These are phyloP conservation scores for Ceratosolen fusciceps DNA, from an alignment of 1,140 invertebrate species.

Conservation along the genomic window DNA sequence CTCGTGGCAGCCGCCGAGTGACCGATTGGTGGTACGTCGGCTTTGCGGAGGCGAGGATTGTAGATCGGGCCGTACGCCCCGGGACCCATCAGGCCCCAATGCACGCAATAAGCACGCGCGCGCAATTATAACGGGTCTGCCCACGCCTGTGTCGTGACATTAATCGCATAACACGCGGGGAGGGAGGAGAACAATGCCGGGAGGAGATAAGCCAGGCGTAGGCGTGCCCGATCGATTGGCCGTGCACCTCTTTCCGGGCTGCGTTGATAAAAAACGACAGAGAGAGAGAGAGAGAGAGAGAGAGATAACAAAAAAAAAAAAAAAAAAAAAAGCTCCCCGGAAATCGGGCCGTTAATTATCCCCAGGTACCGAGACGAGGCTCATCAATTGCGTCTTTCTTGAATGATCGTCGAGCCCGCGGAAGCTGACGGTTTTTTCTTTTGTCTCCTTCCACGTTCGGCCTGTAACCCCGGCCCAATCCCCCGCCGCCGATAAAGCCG, in stretches of 20 bases:
- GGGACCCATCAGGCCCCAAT: conserved; percentile 51
- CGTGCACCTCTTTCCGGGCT: not conserved
- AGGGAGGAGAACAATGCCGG: not conserved
- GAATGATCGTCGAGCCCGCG: not conserved
- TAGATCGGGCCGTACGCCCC: not conserved
- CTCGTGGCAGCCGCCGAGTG: too few relatives aligned
- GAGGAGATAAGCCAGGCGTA: not conserved
- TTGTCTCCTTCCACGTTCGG: too few relatives aligned
- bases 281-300: too few relatives aligned
- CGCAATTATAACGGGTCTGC: conserved; percentile 49
- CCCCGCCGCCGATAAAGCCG: too few relatives aligned
- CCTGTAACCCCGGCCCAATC: too few relatives aligned
- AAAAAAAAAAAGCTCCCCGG: not conserved
- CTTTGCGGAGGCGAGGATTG: not conserved
- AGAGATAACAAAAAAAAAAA: too few relatives aligned
- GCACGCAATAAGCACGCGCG: conserved; percentile 8
- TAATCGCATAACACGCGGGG: conserved; percentile 48
- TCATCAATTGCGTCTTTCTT: not conserved
- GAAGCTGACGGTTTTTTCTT: too few relatives aligned
- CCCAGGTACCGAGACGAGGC: too few relatives aligned
- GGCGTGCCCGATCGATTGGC: conserved; percentile 6
- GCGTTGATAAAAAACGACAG: conserved; percentile 6
- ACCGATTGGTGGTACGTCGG: too few relatives aligned
- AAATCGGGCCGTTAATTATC: not conserved
- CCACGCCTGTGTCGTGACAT: conserved; percentile 52